Evolutionary conservation across 2,797 vertebrate genomes (phyloP).

Genomic region (Clamator glandarius): DNA sequence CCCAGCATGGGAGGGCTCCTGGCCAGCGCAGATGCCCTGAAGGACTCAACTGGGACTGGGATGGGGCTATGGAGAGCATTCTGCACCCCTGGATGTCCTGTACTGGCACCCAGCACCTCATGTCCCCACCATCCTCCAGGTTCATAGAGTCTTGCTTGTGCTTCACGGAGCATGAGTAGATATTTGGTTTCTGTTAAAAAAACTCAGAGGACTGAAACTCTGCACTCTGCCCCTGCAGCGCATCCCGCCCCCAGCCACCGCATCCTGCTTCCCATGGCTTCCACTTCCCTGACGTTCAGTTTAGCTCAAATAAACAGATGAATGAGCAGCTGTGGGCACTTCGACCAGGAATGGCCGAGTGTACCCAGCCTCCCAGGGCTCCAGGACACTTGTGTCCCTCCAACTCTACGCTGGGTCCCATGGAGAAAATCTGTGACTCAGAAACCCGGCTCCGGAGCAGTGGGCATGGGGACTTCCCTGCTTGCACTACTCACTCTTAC

Average conservation of each 20-base stretch:
- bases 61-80: accelerated
- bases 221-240: background rate
- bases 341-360: background rate
- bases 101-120: accelerated
- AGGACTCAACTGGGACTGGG: background rate
- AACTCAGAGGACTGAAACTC: background rate
- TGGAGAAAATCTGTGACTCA: background rate
- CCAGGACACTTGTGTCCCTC: background rate
- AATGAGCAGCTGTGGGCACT: background rate
- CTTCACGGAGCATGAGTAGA: background rate
- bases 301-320: background rate
- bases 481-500: background rate
- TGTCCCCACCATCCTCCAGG: accelerated
- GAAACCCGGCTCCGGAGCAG: accelerated
- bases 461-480: background rate
- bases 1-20: accelerated
- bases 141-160: background rate
- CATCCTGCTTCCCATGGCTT: background rate
- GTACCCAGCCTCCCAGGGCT: background rate
- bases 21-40: background rate
- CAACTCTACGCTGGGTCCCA: background rate
- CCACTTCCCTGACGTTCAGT: accelerated
- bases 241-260: background rate
- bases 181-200: constrained; percentile 53
- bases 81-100: background rate